These are phyloP conservation scores for Scaptodrosophila lebanonensis DNA, from an alignment of 1,140 invertebrate genomes.

Conservation along the genomic window DNA sequence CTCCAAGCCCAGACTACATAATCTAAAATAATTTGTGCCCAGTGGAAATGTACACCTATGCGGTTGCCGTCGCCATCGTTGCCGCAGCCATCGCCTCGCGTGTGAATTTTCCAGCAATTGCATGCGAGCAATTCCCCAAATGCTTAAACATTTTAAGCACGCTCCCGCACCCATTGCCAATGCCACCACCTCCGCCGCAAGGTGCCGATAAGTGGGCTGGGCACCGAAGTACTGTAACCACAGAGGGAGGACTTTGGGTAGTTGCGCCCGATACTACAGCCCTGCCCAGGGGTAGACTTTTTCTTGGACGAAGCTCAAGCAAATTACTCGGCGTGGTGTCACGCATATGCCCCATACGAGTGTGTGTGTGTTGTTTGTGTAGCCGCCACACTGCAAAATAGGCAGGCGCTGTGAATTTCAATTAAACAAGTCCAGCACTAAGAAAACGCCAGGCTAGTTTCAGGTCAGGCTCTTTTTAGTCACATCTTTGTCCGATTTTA, in stretches of 20 bases:
- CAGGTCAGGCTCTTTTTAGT: neutral
- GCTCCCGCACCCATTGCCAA: constrained; percentile 37
- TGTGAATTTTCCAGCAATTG: constrained; percentile 73
- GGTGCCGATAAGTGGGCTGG: too few species aligned
- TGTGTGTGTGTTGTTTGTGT: neutral
- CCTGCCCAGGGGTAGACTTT: neutral
- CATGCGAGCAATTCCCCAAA: constrained; percentile 63
- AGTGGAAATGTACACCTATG: constrained; percentile 64
- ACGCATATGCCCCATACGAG: constrained; percentile 62
- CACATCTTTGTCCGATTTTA: too few species aligned
- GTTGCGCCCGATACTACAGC: too few species aligned
- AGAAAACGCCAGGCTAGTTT: constrained; percentile 2
- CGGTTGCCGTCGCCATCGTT: constrained; percentile 12
- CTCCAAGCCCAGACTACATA: constrained; percentile 37
- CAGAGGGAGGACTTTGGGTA: too few species aligned
- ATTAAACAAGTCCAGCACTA: constrained; percentile 43
- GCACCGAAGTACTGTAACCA: too few species aligned
- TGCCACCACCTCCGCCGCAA: constrained; percentile 23
- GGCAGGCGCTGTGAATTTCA: constrained; percentile 61
- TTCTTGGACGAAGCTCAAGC: constrained; percentile 32
- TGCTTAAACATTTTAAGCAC: constrained; percentile 71
- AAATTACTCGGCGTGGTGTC: constrained; percentile 45
- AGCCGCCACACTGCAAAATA: constrained; percentile 31
- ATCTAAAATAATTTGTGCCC: constrained; percentile 73
- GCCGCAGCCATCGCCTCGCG: constrained; percentile 46